Evolutionary conservation across 2,888 invertebrate species (phyloP).

Genomic region (Venusia cambrica): DNA sequence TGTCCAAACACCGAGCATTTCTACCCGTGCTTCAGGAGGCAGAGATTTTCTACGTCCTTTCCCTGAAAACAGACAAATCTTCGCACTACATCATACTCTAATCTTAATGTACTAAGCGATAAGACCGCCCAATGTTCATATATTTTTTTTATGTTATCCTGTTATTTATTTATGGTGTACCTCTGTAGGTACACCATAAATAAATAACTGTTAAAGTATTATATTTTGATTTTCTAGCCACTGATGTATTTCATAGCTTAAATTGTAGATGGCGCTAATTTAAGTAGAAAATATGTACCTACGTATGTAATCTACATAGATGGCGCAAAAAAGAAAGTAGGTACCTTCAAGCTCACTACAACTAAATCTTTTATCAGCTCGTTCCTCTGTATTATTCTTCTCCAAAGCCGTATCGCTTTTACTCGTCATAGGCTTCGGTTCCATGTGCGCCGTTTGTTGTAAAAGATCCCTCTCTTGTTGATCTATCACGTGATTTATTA

Average conservation of each 20-base stretch:
- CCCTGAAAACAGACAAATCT: slow-evolving; percentile 36
- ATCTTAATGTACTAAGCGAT: too few relatives aligned
- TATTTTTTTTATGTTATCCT: too few relatives aligned
- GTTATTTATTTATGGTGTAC: too few relatives aligned
- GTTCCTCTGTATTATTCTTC: slow-evolving; percentile 44
- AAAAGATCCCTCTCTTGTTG: slow-evolving; percentile 71
- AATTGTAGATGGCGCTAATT: slow-evolving; percentile 39
- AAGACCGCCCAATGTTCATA: too few relatives aligned
- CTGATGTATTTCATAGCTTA: too few relatives aligned
- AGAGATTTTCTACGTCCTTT: slow-evolving; percentile 48
- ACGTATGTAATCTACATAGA: slow-evolving; percentile 32
- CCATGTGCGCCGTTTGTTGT: slow-evolving; percentile 49
- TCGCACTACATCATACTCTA: too few relatives aligned
- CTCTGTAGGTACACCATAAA: too few relatives aligned
- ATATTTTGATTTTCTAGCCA: too few relatives aligned
- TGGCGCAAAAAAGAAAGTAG: slow-evolving; percentile 24
- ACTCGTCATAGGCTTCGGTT: slow-evolving; percentile 56
- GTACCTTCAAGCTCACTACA: slow-evolving; percentile 69
- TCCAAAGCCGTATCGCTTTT: slow-evolving; percentile 64
- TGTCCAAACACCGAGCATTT: slow-evolving; percentile 75
- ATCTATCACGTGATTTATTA: slow-evolving; percentile 71
- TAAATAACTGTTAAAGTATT: too few relatives aligned
- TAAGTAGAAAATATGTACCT: too few relatives aligned
- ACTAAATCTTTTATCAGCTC: slow-evolving; percentile 58
- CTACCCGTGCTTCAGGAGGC: slow-evolving; percentile 59